Base-by-base conservation (phyloP, 2,113 vertebrate genomes). In the Tricholaema leucomelas region DNA sequence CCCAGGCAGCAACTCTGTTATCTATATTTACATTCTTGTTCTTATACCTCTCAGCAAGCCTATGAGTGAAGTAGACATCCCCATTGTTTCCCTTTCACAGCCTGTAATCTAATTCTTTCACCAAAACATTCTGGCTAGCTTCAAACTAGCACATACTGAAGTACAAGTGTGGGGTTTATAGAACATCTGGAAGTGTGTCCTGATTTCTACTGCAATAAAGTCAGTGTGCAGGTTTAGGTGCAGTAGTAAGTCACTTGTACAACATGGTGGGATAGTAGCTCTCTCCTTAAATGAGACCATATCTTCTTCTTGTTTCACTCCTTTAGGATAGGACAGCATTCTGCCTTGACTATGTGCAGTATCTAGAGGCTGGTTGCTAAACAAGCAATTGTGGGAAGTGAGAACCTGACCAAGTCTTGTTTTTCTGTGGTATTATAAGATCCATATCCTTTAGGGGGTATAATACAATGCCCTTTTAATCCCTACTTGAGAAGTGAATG, bases 161-260 rank as follows among this genome's bases (percentile, higher is more conserved):
- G 38, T 13, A 40, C 38, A 42, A 42, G 42, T 42, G 42, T 16
- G 42, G 42, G 42, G 42, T 42, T 87, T 58, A 12, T 18, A 61
- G 38, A 65, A 42, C 8, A 5, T 44, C 24, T 1, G 35, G 30
- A 79, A n/a, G 31, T 1, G 0, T 15, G 23, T 36, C 25, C 30
- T 58, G 23, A 30, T 7, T 50, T 63, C 30, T 31, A 28, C 27
- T 58, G 20, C 71, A 31, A 8, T 27, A 40, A 38, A 81, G 38
- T n/a, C 16, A 38, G 6, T 13, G 12, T 52, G 21, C n/a, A 52
- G 8, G 11, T 58, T 73, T 33, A 27, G 0, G 0, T 42, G 40
- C 27, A 10, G 20, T 52, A 6, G 16, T 70, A 30, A 20, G n/a
- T 74, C 24, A 50, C 9, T 28, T 71, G 20, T 30, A 31, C 24